Percentiles rank a stretch among this genome's conserved stretches.
These are phyloP conservation scores for Clarias gariepinus DNA, from an alignment of 2,113 vertebrate species.

Conservation along the genomic window DNA sequence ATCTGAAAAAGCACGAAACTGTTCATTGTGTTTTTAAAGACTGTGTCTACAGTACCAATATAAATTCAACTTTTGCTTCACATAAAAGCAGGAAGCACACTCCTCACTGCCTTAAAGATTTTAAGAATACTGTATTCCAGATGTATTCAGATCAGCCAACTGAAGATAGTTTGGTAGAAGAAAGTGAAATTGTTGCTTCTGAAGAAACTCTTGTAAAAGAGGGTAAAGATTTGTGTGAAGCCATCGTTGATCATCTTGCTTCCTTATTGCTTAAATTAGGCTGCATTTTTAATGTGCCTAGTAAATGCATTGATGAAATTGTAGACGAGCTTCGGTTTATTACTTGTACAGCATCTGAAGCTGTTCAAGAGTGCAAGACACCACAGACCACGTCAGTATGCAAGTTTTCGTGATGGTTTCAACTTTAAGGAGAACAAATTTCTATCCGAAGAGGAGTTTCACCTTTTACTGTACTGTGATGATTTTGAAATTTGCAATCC, in stretches of 20 bases:
- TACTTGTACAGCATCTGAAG: slow-evolving; percentile 45
- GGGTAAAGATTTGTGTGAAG: slow-evolving; percentile 42
- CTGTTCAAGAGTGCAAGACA: slow-evolving; percentile 41
- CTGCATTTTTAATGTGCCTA: slow-evolving; percentile 57
- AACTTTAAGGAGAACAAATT: slow-evolving; percentile 46
- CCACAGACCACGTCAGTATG: slow-evolving; percentile 38
- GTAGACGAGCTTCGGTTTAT: slow-evolving; percentile 56
- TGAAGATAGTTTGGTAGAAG: slow-evolving; percentile 9
- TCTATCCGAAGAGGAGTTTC: slow-evolving; percentile 45
- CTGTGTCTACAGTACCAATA: background rate
- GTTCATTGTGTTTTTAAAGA: slow-evolving; percentile 19
- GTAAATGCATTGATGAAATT: slow-evolving; percentile 48
- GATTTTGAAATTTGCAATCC: slow-evolving; percentile 55
- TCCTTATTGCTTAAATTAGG: slow-evolving; percentile 54
- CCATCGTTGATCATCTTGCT: slow-evolving; percentile 42
- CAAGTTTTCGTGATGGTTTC: slow-evolving; percentile 45
- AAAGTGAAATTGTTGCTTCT: slow-evolving; percentile 33
- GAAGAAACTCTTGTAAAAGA: slow-evolving; percentile 17
- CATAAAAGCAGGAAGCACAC: slow-evolving; percentile 56
- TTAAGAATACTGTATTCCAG: background rate
- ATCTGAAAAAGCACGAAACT: background rate
- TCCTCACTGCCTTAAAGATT: slow-evolving; percentile 37
- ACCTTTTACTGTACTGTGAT: slow-evolving; percentile 48
- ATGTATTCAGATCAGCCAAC: slow-evolving; percentile 1
- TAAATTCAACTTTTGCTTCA: slow-evolving; percentile 37